Percentiles rank a stretch among this genome's conserved stretches.
Evolutionary conservation across 2,888 invertebrate species (phyloP).

Genomic region (Zelleria hepariella): DNA sequence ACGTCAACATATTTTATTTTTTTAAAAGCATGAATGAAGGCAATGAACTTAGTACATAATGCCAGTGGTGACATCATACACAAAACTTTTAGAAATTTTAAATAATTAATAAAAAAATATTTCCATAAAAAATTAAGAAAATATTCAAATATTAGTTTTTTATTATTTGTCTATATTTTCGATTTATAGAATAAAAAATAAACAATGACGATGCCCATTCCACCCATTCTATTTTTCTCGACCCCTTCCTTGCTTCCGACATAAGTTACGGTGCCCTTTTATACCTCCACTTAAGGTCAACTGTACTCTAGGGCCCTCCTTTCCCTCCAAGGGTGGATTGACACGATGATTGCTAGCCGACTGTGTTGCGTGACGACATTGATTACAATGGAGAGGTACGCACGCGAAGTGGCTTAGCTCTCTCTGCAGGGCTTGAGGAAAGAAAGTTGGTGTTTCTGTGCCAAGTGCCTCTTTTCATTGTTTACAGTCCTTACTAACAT

Average conservation of each 20-base stretch:
- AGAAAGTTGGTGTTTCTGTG: background rate
- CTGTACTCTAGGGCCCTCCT: background rate
- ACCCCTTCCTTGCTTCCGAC: background rate
- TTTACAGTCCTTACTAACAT: no score
- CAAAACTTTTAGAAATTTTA: no score
- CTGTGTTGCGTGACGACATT: background rate
- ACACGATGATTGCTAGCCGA: background rate
- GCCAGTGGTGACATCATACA: no score
- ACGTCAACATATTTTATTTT: no score
- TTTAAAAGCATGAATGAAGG: no score
- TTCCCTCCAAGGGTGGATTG: background rate
- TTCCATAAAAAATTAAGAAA: no score
- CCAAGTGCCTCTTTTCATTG: background rate
- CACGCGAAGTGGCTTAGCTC: background rate
- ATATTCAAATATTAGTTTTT: no score
- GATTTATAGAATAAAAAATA: no score
- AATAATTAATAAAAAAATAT: no score
- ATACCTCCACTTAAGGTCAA: background rate
- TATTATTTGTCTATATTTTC: no score
- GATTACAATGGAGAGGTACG: background rate
- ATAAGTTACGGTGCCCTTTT: background rate
- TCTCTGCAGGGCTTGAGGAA: background rate
- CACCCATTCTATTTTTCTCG: background rate
- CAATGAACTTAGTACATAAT: no score
- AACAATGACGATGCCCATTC: no score